Conservation (phyloP, 2,113 vertebrate species). For the Ammodytes marinus region DNA sequence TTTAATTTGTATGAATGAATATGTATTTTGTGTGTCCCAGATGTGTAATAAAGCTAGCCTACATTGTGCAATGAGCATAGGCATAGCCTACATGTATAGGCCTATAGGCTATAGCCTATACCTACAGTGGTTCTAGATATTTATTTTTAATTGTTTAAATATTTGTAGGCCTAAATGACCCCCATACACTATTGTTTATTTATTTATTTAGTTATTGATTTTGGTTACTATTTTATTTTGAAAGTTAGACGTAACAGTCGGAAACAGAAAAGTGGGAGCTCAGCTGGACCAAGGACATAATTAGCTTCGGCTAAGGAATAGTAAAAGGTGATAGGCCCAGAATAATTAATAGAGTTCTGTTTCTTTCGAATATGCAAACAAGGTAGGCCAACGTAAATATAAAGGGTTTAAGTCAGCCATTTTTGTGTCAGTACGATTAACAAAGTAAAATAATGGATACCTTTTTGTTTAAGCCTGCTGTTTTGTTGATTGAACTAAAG, state of each 20-base stretch:
- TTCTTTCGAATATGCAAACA: background rate
- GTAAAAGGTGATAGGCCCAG: too few species aligned
- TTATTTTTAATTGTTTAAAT: too few species aligned
- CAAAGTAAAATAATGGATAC: background rate
- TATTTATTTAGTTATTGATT: background rate
- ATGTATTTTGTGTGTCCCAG: too few species aligned
- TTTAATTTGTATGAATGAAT: too few species aligned
- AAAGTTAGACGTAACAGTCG: background rate
- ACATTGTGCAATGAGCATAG: too few species aligned
- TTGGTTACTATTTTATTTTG: slow-evolving; percentile 5
- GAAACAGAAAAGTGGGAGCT: background rate
- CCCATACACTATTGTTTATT: background rate
- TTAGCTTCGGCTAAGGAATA: too few species aligned
- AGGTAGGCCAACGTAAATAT: background rate
- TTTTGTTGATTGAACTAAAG: background rate
- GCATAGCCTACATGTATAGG: too few species aligned
- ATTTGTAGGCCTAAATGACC: too few species aligned
- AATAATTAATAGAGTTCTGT: background rate
- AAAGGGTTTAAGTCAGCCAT: background rate
- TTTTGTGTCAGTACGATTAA: background rate
- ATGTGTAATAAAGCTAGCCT: too few species aligned
- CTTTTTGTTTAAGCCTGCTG: background rate
- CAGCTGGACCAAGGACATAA: too few species aligned
- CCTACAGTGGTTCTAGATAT: too few species aligned
- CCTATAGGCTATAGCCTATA: too few species aligned